Base-by-base conservation (phyloP, 2,888 invertebrate species). In the Apamea anceps region DNA sequence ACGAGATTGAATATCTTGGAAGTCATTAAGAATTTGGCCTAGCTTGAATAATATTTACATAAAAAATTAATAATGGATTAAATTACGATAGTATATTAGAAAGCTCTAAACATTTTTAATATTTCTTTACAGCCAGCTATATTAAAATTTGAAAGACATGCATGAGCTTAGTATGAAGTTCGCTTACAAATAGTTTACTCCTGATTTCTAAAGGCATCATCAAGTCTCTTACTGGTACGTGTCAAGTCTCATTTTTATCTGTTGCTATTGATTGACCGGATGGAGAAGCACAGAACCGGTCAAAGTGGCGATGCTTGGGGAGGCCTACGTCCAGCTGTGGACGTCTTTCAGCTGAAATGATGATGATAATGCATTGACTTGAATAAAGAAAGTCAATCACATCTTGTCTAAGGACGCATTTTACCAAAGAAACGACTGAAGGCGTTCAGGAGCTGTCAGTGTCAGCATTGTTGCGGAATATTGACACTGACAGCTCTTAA, bases 1-100 rank as follows among this genome's bases (percentile, higher is more conserved):
- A 32, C 45, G 70, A 81, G 68, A 88, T 90, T 86, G 81, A 83
- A 84, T 88, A 84, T 79, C 79, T 88, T 80, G 62, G 65, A 77
- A 78, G 45, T 81, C 65, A 75, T 80, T 85, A 79, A 77, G 15
- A 62, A 67, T 67, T 67, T 67, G 71, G 73, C 18, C 66, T 72
- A 74, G 51, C 48, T 76, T 71, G 62, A 68, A 68, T 74, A 70
- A 79, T 81, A 72, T 86, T 86, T 85, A 85, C 74, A 76, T 81
- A 68, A 63, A 45, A 75, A 77, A 80, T 13, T 62, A 21, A 60
- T 84, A 67, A 45, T 63, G 15, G 57, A 62, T 68, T 57, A 37
- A 37, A 82, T 62, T 85, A 54, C 12, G n/a, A 28, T 51, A 72
- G 21, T 68, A 51, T 18, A 65, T 81, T 85, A 68, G 63, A 82